Evolutionary conservation across 1,140 invertebrate species (phyloP).

Genomic region (Rhyacophila brunnea): DNA sequence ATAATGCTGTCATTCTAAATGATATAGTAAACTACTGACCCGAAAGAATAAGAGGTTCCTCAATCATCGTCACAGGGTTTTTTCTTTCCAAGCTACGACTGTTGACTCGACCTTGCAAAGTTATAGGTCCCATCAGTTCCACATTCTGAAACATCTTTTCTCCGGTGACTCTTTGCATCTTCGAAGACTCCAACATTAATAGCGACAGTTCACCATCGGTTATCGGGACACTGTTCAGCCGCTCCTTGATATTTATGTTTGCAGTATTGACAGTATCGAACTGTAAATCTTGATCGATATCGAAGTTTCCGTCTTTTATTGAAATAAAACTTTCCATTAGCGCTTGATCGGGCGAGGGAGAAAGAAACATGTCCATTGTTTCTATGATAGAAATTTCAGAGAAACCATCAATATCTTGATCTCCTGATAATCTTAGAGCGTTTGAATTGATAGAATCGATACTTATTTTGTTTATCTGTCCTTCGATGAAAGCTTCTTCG

Average conservation of each 20-base stretch:
- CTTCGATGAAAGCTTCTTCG: conserved; percentile 29
- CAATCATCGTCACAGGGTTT: conserved; percentile 39
- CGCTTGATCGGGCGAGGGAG: background rate
- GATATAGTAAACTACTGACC: no score
- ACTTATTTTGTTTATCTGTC: conserved; percentile 40
- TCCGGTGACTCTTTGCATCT: conserved; percentile 38
- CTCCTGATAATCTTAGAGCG: conserved; percentile 14
- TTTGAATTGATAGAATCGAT: conserved; percentile 32
- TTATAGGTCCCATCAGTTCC: conserved; percentile 39
- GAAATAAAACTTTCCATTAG: conserved; percentile 29
- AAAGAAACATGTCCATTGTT: conserved; percentile 18
- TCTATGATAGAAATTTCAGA: conserved; percentile 9
- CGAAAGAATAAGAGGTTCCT: conserved; percentile 32
- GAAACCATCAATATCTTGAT: conserved; percentile 18
- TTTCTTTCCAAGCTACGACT: conserved; percentile 37
- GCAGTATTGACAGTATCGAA: conserved; percentile 37
- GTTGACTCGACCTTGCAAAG: conserved; percentile 40
- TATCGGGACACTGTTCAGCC: conserved; percentile 39
- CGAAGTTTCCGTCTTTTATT: conserved; percentile 34
- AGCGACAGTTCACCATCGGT: conserved; percentile 37
- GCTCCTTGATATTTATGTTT: conserved; percentile 34
- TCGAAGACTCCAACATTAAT: conserved; percentile 37
- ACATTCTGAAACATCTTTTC: conserved; percentile 41
- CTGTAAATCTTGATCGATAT: conserved; percentile 38
- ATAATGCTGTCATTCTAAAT: no score